Conservation (phyloP, 2,888 invertebrate species). For the Chesias legatella region DNA sequence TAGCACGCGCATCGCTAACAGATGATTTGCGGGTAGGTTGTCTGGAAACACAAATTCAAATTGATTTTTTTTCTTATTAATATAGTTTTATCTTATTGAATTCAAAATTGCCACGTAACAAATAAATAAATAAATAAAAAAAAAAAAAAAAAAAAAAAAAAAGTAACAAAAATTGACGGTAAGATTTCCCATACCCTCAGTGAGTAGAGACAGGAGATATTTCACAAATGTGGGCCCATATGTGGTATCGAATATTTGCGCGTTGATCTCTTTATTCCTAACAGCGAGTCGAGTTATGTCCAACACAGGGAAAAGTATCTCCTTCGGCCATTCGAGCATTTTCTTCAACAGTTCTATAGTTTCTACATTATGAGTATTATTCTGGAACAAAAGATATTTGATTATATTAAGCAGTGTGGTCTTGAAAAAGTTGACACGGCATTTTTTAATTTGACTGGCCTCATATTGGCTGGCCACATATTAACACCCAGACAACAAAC, state of each 20-base stretch:
- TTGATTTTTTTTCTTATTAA: not conserved
- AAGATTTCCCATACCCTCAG: constrained; percentile 47
- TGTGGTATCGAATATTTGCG: constrained; percentile 61
- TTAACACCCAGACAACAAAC: no score
- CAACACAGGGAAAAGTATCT: constrained; percentile 92
- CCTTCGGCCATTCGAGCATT: constrained; percentile 87
- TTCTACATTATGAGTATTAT: constrained; percentile 59
- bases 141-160: no score
- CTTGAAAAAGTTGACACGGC: no score
- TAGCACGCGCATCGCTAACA: constrained; percentile 88
- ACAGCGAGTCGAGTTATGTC: constrained; percentile 93
- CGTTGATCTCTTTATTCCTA: constrained; percentile 82
- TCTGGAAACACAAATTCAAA: constrained; percentile 51
- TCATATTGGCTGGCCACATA: no score
- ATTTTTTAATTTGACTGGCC: no score
- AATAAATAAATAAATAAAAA: no score
- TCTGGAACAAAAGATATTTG: constrained; percentile 49
- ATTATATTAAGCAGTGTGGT: no score
- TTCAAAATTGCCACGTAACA: no score
- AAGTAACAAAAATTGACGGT: no score
- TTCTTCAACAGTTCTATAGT: constrained; percentile 80
- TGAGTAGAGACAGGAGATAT: constrained; percentile 55
- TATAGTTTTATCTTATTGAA: no score
- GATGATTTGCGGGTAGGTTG: constrained; percentile 85
- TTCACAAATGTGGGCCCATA: constrained; percentile 61